Base-by-base conservation (phyloP, 2,113 vertebrate species). In the Ivindomyrus marchei region DNA sequence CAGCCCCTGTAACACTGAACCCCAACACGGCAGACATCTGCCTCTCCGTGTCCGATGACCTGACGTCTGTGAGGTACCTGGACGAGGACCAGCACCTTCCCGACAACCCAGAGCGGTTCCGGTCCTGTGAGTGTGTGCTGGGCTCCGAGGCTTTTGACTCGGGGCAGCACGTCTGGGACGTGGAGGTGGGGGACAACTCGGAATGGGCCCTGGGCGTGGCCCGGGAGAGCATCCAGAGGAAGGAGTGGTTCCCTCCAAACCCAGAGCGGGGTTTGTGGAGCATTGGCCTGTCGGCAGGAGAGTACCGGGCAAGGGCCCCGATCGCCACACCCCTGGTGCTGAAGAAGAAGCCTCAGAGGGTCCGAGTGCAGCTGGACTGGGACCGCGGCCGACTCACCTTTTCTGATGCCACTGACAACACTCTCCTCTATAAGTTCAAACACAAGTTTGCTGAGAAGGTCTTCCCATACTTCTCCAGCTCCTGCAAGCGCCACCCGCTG, bases 321-420 rank as follows among this genome's bases (percentile, higher is more conserved):
- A 91, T 90, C 0, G 74, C 91, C 0, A 83, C 77, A 17, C 85
- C 92, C 0, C 91, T 96, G 0, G 11, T 24, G 2, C 46, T 94
- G 58, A 90, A 85, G 19, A 92, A 90, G 88, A 94, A 91, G 77
- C 93, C 93, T 13, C 92, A 90, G 83, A 91, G 85, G 77, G 88
- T 94, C 31, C 88, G 92, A 1, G 90, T 94, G 49, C 94, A 94
- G 90, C 88, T 94, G 88, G 94, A 94, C 90, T 94, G 92, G 92
- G 94, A 94, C 39, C 90, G 90, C 7, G 94, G 93, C 1, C 89
- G 92, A 58, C 91, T 94, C 4, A 93, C 88, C 17, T 94, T 94
- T 77, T 94, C 93, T 0, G 93, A 94, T 17, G 92, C 91, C 83
- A n/a, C 66, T 9, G 94, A 94, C 91, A 94, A 94, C 90, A 88